A percentile compares a stretch with the other conserved stretches of the same genome.
These are phyloP conservation scores for Aphodius sticticus DNA, from an alignment of 2,888 invertebrate genomes.

Conservation along the genomic window DNA sequence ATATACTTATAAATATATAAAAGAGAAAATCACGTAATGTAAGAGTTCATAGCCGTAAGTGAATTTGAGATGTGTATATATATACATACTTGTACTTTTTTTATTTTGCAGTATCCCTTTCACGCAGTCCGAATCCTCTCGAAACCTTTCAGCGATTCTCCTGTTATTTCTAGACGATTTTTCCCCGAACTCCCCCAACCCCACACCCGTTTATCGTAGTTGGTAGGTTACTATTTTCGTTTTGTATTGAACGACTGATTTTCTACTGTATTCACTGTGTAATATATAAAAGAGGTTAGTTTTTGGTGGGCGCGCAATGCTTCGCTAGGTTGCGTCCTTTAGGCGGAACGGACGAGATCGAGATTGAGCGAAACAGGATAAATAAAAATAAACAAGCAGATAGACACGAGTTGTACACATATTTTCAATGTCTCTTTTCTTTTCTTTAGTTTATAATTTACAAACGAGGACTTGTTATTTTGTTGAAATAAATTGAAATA, in stretches of 20 bases:
- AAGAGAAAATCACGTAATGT: neutral
- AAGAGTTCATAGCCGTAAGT: neutral
- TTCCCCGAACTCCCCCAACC: neutral
- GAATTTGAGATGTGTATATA: neutral
- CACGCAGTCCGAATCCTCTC: neutral
- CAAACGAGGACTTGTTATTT: conserved; percentile 59
- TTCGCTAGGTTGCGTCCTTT: neutral
- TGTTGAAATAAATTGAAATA: conserved; percentile 60
- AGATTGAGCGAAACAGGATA: neutral
- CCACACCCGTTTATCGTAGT: neutral
- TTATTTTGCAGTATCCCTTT: neutral
- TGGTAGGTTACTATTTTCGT: neutral
- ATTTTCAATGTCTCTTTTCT: conserved; percentile 13
- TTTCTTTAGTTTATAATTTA: conserved; percentile 44
- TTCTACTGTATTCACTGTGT: neutral
- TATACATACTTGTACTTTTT: neutral
- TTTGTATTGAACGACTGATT: conserved; percentile 4
- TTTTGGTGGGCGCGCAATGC: neutral
- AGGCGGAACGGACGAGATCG: neutral
- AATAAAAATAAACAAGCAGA: neutral
- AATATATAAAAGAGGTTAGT: conserved; percentile 4
- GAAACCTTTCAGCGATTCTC: neutral
- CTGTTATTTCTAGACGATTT: neutral
- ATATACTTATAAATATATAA: conserved; percentile 4
- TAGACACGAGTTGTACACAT: neutral